Evolutionary conservation across 2,113 vertebrate genomes (phyloP).

Genomic region (Hydropotes inermis): DNA sequence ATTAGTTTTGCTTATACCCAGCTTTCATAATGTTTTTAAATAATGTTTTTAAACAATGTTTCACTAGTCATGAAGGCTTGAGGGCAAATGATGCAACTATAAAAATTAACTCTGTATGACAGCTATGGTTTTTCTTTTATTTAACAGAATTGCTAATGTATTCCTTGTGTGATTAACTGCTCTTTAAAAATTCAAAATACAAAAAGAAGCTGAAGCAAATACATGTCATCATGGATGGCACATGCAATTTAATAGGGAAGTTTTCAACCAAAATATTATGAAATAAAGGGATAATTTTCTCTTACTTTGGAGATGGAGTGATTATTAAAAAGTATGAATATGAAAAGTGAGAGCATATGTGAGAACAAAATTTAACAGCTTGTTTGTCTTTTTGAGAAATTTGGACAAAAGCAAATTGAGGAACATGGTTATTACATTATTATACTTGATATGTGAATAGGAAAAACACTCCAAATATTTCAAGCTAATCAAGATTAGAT

Average conservation of each 20-base stretch:
- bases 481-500: not conserved
- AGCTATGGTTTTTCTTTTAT: not conserved
- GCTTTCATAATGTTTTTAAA: slow-evolving; percentile 18
- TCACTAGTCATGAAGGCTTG: not conserved
- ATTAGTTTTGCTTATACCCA: not conserved
- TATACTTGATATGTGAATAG: not conserved
- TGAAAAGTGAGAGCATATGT: not conserved
- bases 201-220: not conserved
- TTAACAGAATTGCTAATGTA: not conserved
- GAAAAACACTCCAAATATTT: slow-evolving; percentile 29
- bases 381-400: slow-evolving; percentile 23
- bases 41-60: slow-evolving; percentile 36
- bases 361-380: not conserved
- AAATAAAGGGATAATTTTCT: not conserved
- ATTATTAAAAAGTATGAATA: not conserved
- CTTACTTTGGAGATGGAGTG: not conserved
- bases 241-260: not conserved
- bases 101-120: not conserved
- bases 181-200: slow-evolving; percentile 42
- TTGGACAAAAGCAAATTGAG: slow-evolving; percentile 25
- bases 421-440: slow-evolving; percentile 7
- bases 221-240: not conserved
- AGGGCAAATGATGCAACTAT: not conserved
- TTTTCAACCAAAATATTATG: slow-evolving; percentile 3
- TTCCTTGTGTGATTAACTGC: not conserved